phyloP scores from a whole-genome alignment of 2,113 vertebrate species.

The Hippocampus zosterae region DNA sequence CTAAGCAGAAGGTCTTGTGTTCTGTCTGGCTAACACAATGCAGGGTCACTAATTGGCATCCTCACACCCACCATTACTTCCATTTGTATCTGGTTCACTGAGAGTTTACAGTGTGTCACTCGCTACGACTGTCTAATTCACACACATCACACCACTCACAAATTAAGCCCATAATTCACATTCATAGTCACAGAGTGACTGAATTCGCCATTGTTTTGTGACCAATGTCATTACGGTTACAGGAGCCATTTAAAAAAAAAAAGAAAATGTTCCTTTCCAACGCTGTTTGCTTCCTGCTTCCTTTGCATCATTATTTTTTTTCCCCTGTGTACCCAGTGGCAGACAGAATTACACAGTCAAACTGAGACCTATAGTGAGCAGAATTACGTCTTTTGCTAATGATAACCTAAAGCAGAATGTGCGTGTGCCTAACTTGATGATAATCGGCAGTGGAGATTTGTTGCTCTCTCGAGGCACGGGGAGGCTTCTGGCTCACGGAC shows the following conservation, averaged over 20 bases:
- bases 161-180: conserved; percentile 36
- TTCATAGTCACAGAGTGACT: conserved; percentile 29
- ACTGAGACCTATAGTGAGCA: conserved; percentile 1
- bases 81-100: conserved; percentile 30
- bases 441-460: conserved; percentile 10
- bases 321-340: not conserved
- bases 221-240: conserved; percentile 20
- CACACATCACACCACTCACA: conserved; percentile 30
- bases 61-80: conserved; percentile 44
- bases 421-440: conserved; percentile 7
- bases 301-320: not conserved
- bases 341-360: not conserved
- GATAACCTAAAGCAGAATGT: not conserved
- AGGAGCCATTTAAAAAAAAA: not conserved
- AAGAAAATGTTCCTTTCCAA: not conserved
- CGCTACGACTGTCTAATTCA: conserved; percentile 46
- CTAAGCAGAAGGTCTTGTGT: conserved; percentile 14
- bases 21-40: conserved; percentile 21
- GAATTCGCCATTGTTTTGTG: conserved; percentile 23
- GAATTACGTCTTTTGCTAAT: conserved; percentile 2
- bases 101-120: conserved; percentile 34
- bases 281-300: not conserved
- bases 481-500: conserved; percentile 28
- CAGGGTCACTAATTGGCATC: conserved; percentile 38
- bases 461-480: conserved; percentile 13